Evolutionary conservation across 1,140 invertebrate species (phyloP), one percentile per base, ranked within the genome.

Genomic region (Agraylea sexmaculata): DNA sequence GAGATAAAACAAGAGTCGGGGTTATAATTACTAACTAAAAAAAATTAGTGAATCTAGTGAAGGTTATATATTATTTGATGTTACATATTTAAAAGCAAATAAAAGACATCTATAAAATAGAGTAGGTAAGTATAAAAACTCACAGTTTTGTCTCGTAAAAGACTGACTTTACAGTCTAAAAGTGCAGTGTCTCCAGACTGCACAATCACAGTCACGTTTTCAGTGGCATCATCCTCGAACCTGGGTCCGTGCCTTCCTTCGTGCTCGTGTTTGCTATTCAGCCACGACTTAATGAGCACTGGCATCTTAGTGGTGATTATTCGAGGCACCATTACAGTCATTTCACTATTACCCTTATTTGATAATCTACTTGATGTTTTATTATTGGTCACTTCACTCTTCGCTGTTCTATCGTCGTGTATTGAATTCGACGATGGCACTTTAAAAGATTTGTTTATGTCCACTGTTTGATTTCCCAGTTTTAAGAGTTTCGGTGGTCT

Each of bases 121-220:
- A n/a, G n/a, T n/a, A n/a, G n/a, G n/a, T n/a, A n/a, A n/a, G n/a
- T n/a, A n/a, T n/a, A n/a, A n/a, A n/a, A 37, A 67, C 80, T 77
- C 57, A 87, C 85, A 60, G 82, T 87, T 73, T 87, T 87, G 66
- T 87, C 83, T 54, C 84, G 81, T 13, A 89, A 68, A 41, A 86
- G 63, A 47, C 81, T 83, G 53, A 88, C 84, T 53, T 77, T 75
- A 59, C 85, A 89, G 60, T 87, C 82, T 42, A 88, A 69, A 52
- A 77, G 77, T 29, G 82, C 80, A 29, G 79, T 83, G 36, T 77
- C 80, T 6, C 83, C 83, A 32, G 83, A 72, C 46, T 85, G 79
- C n/a, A 83, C 80, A 39, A 86, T 74, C 54, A 83, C 84, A 32
- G 74, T 75, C 7, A 73, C 58, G 51, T 80, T 73, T 19, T 71